These are phyloP conservation scores for Tanytarsus gracilentus DNA, from an alignment of 2,888 invertebrate genomes.

Conservation along the genomic window DNA sequence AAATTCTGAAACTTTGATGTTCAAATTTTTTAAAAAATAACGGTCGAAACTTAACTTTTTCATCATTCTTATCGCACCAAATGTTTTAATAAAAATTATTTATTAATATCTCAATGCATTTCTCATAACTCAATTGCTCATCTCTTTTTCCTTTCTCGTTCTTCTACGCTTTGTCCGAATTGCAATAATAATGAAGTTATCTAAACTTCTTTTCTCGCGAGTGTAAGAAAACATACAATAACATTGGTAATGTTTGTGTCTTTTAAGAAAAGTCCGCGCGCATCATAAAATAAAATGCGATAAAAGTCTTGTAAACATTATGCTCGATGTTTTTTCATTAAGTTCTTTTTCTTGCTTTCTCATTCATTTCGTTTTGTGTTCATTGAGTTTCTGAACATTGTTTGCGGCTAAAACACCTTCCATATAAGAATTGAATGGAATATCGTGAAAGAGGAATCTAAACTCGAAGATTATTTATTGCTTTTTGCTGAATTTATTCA, in stretches of 20 bases:
- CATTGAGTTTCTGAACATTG: neutral
- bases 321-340: constrained; percentile 20
- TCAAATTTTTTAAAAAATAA: too few relatives aligned
- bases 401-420: too few relatives aligned
- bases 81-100: neutral
- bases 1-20: too few relatives aligned
- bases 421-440: too few relatives aligned
- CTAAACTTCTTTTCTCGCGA: too few relatives aligned
- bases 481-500: too few relatives aligned
- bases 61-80: neutral
- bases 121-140: constrained; percentile 20
- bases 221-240: too few relatives aligned
- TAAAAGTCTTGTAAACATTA: constrained; percentile 29
- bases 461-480: too few relatives aligned
- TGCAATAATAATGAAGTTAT: neutral
- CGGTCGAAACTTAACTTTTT: neutral
- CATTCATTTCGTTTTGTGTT: neutral
- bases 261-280: constrained; percentile 8
- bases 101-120: constrained; percentile 2
- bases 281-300: constrained; percentile 14
- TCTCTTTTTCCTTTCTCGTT: neutral
- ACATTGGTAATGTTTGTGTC: too few relatives aligned
- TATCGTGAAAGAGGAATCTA: too few relatives aligned
- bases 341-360: neutral
- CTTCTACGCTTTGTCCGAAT: neutral